A percentile compares a stretch with the other conserved stretches of the same genome.
phyloP scores from a whole-genome alignment of 2,888 invertebrate genomes.

The Leucoptera coffeella region DNA sequence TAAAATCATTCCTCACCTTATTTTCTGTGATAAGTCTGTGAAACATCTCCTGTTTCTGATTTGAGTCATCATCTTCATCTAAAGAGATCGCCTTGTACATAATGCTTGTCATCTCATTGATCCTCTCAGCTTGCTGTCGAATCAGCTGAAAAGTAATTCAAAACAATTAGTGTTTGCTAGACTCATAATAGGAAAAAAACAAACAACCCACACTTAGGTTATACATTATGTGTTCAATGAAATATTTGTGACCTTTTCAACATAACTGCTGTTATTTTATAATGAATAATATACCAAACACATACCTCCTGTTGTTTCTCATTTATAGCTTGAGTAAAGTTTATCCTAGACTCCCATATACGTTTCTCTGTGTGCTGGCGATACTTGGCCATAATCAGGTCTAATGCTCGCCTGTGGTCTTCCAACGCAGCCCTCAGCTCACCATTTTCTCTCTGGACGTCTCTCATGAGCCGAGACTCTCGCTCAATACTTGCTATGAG shows the following conservation, averaged over 20 bases:
- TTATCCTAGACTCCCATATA: constrained; percentile 70
- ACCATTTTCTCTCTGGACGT: constrained; percentile 88
- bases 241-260: no score
- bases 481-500: constrained; percentile 87
- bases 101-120: constrained; percentile 91
- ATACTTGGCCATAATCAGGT: constrained; percentile 96
- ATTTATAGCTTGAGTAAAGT: constrained; percentile 65
- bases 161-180: no score
- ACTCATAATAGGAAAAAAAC: no score
- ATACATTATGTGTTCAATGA: no score
- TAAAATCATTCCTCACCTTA: constrained; percentile 49
- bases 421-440: constrained; percentile 86
- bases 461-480: constrained; percentile 82
- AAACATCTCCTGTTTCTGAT: constrained; percentile 71
- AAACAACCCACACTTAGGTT: no score
- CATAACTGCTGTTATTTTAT: no score
- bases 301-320: constrained; percentile 58
- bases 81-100: constrained; percentile 84
- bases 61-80: constrained; percentile 69
- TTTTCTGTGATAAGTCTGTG: constrained; percentile 82
- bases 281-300: no score
- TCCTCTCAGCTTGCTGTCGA: constrained; percentile 76
- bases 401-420: constrained; percentile 89
- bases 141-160: constrained; percentile 47
- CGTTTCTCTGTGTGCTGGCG: constrained; percentile 83